These are phyloP conservation scores for Ormia ochracea DNA, from an alignment of 2,888 invertebrate species.

Conservation along the genomic window DNA sequence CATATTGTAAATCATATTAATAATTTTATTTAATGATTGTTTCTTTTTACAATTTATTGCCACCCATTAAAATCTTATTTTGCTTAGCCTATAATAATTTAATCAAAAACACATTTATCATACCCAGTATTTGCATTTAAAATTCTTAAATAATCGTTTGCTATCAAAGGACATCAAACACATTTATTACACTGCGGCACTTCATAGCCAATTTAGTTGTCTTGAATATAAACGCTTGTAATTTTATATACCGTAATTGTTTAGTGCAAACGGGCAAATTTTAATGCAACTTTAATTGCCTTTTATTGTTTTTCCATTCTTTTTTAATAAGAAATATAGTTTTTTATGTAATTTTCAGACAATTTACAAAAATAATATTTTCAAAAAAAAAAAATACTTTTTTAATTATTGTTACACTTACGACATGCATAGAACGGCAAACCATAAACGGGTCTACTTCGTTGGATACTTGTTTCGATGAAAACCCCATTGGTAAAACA, in stretches of 20 bases:
- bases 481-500: background rate
- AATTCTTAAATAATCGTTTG: conserved; percentile 3
- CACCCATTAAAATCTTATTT: background rate
- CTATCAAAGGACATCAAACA: conserved; percentile 16
- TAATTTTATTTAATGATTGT: too few relatives aligned
- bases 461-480: conserved; percentile 4
- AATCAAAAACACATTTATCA: background rate
- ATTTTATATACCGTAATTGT: background rate
- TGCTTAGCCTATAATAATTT: background rate
- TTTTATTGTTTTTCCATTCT: conserved; percentile 13
- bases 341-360: conserved; percentile 20
- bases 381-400: background rate
- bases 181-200: conserved; percentile 1
- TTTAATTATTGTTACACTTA: background rate
- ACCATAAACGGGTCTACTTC: background rate
- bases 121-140: background rate
- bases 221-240: background rate
- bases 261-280: background rate
- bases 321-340: background rate
- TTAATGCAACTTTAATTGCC: background rate
- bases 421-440: conserved; percentile 4
- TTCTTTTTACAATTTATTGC: background rate
- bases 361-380: conserved; percentile 31
- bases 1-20: background rate
- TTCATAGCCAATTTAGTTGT: background rate